These are phyloP conservation scores for Philopedon plagiatum DNA, from an alignment of 2,888 invertebrate species.

Conservation along the genomic window DNA sequence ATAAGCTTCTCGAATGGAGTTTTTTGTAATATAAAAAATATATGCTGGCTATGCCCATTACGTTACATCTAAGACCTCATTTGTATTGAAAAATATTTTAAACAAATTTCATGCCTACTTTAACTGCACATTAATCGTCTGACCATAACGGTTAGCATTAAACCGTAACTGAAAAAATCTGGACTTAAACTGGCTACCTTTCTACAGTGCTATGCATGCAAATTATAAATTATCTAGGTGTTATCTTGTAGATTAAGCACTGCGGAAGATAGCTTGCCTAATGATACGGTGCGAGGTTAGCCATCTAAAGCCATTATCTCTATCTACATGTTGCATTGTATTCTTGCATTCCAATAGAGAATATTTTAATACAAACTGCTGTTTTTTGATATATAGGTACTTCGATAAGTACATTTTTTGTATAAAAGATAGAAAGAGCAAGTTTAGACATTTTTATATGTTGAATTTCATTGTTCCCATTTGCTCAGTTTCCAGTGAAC, in stretches of 20 bases:
- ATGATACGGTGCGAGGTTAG: slow-evolving; percentile 46
- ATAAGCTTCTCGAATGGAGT: too few species aligned
- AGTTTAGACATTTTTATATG: too few species aligned
- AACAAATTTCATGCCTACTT: not conserved
- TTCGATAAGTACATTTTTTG: not conserved
- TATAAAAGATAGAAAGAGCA: too few species aligned
- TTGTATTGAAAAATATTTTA: not conserved
- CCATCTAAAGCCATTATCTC: slow-evolving; percentile 46
- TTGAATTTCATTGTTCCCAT: too few species aligned
- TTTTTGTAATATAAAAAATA: too few species aligned
- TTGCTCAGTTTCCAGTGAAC: too few species aligned
- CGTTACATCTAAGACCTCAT: too few species aligned
- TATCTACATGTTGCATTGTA: slow-evolving; percentile 48
- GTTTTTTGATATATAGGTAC: not conserved
- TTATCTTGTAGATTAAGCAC: slow-evolving; percentile 45
- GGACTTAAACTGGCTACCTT: slow-evolving; percentile 42
- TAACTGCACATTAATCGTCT: slow-evolving; percentile 33
- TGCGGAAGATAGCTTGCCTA: slow-evolving; percentile 43
- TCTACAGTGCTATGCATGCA: slow-evolving; percentile 46
- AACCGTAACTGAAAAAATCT: slow-evolving; percentile 34
- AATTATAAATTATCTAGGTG: slow-evolving; percentile 49
- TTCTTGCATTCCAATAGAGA: slow-evolving; percentile 35
- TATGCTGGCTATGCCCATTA: too few species aligned
- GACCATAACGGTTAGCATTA: slow-evolving; percentile 46
- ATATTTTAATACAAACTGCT: not conserved